These are phyloP conservation scores for Aeoliscus strigatus DNA, from an alignment of 2,797 vertebrate genomes.

Conservation along the genomic window DNA sequence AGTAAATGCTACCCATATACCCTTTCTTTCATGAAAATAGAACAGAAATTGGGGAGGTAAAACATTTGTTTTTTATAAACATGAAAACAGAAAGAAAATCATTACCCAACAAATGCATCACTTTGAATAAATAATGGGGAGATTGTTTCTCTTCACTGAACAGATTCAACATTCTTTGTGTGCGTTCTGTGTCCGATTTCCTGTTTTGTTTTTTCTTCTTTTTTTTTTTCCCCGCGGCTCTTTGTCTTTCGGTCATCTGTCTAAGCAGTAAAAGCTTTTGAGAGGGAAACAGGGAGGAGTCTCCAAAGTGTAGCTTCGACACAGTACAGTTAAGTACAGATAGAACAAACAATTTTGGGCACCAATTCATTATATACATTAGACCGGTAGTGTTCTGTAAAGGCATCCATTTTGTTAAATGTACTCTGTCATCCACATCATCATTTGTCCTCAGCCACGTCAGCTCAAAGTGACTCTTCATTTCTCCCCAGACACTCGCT, in stretches of 20 bases:
- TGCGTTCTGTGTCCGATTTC: conserved; percentile 55
- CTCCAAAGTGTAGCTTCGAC: conserved; percentile 81
- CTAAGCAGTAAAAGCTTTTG: conserved; percentile 73
- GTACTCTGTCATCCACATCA: conserved; percentile 65
- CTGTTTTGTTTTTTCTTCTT: conserved; percentile 13
- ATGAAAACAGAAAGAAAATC: conserved; percentile 81
- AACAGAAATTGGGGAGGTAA: conserved; percentile 69
- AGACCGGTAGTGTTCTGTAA: conserved; percentile 82
- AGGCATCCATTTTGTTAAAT: conserved; percentile 88
- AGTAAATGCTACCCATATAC: conserved; percentile 82
- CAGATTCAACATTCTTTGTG: conserved; percentile 75
- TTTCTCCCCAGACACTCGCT: conserved; percentile 66
- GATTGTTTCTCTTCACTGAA: conserved; percentile 60
- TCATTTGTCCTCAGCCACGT: conserved; percentile 57
- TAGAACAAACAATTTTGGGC: conserved; percentile 86
- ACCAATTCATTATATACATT: conserved; percentile 91
- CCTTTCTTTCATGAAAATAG: conserved; percentile 79
- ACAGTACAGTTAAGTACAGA: conserved; percentile 84
- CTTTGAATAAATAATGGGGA: conserved; percentile 76
- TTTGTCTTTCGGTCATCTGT: conserved; percentile 50
- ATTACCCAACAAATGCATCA: conserved; percentile 83
- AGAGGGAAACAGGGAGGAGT: conserved; percentile 69
- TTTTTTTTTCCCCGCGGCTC: conserved; percentile 11
- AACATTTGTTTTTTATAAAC: conserved; percentile 78
- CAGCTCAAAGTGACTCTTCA: conserved; percentile 58